Evolutionary conservation across 2,113 vertebrate species (phyloP), one percentile per base, ranked within the genome.

Genomic region (Geococcyx californianus): DNA sequence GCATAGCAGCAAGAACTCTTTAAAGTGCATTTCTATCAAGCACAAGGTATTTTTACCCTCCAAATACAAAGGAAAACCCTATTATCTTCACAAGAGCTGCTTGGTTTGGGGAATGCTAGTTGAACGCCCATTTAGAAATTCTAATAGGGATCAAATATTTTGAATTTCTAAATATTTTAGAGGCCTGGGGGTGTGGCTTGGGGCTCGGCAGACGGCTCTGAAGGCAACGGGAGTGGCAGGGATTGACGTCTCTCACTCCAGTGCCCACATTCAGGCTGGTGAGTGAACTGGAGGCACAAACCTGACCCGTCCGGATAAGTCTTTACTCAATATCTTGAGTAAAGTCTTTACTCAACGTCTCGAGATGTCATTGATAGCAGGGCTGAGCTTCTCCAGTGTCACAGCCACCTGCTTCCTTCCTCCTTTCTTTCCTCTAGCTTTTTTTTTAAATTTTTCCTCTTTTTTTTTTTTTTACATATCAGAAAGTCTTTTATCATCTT

Each of bases 111-210:
- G 58, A 44, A 55, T 52, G 67, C 42, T 49, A 94, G 70, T 20
- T 20, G 58, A 88, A 74, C 45, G 88, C 94, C 92, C 67, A 68
- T 52, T 55, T 51, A 67, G 87, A 84, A 94, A 84, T 40, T 84
- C 59, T 81, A 69, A 76, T 10, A n/a, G 28, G 56, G 55, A 91
- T 67, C 56, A 70, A 31, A n/a, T 2, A 9, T 23, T 29, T 64
- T 75, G 83, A 81, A 85, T 82, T 83, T 3, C 6, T 5, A 6
- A 7, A 77, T 36, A 29, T 13, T 56, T 63, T 5, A 33, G 63
- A 33, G 28, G 63, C 14, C 31, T 47, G 1, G 20, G 2, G 19
- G 0, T 3, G 24, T 7, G 18, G 56, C 36, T 52, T 47, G 56
- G 25, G n/a, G n/a, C n/a, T n/a, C n/a, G n/a, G n/a, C 40, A 66